A percentile compares a stretch with the other conserved stretches of the same genome.
These are phyloP conservation scores for Cebidichthys violaceus DNA, from an alignment of 2,113 vertebrate species.

Conservation along the genomic window DNA sequence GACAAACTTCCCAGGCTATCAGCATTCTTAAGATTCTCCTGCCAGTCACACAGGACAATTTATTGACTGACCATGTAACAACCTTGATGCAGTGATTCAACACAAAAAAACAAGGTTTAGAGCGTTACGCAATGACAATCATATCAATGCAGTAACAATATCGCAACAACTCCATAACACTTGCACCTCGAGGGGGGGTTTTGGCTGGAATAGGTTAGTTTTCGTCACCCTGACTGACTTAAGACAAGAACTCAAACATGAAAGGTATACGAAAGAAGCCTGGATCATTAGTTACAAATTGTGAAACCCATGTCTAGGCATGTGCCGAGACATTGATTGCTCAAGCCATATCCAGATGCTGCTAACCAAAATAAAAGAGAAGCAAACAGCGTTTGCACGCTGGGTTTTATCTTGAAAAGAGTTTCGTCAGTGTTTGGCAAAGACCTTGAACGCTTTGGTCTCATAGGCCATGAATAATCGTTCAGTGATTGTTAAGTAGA, in stretches of 20 bases:
- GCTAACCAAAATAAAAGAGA: background rate
- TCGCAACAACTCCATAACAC: background rate
- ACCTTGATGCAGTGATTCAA: conserved; percentile 48
- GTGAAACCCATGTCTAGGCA: conserved; percentile 23
- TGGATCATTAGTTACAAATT: conserved; percentile 28
- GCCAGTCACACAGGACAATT: conserved; percentile 77
- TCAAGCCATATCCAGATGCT: conserved; percentile 15
- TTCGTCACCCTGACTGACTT: conserved; percentile 17
- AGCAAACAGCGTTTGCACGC: background rate
- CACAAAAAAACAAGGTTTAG: conserved; percentile 10
- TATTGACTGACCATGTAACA: conserved; percentile 72
- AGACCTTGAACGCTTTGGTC: background rate
- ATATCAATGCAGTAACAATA: background rate
- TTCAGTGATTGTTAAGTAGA: background rate
- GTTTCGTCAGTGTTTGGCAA: conserved; percentile 2
- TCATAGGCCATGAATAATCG: background rate
- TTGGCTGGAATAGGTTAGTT: conserved; percentile 15
- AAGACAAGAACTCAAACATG: conserved; percentile 22
- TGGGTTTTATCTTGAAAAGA: conserved; percentile 8
- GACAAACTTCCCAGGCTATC: conserved; percentile 73
- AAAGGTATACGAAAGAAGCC: conserved; percentile 8
- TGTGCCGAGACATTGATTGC: conserved; percentile 33
- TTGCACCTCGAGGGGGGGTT: background rate
- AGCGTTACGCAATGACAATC: background rate
- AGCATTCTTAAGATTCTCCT: conserved; percentile 85